Evolutionary conservation across 2,888 invertebrate genomes (phyloP), one percentile per base, ranked within the genome.

Genomic region (Lacanobia oleracea): DNA sequence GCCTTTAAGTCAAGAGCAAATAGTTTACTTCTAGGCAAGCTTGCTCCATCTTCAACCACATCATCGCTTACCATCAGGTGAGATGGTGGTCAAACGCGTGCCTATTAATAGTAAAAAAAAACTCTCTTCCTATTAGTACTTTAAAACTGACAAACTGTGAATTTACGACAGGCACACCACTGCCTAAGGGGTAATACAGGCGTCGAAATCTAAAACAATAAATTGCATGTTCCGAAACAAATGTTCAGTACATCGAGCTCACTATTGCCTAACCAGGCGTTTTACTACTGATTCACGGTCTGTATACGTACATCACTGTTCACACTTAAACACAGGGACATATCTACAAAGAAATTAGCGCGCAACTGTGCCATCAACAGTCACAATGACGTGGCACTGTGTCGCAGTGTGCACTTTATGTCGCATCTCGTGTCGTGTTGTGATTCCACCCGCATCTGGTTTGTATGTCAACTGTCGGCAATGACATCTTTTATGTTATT

Each of bases 371-470:
- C 71, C 64, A 61, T 60, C 79, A 72, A 21, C 64, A 64, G 63
- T 27, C 37, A 40, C 51, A 4, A 61, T 8, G 21, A 27, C 50
- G 21, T 56, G 37, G 14, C 53, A 37, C 18, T 37, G 21, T 63
- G 59, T 12, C 62, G 18, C 43, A 23, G 45, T 43, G 72, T 71
- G 63, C 59, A 67, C 12, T 45, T 67, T 21, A 53, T 40, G 60
- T 56, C 43, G 27, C 57, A 14, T 21, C 45, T 53, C 51, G 23
- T 23, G 56, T 33, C 33, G 56, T n/a, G 56, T 54, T 40, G 60
- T 43, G 40, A 50, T 54, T 51, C 21, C n/a, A 10, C 61, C 69
- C 77, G 77, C 77, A 77, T 77, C 37, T 56, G 56, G 54, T 61
- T 40, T 61, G 69, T 69, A 64, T 45, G 72, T 61, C 64, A 51